Evolutionary conservation across 1,140 invertebrate genomes (phyloP).

Genomic region (Drosophila willistoni): DNA sequence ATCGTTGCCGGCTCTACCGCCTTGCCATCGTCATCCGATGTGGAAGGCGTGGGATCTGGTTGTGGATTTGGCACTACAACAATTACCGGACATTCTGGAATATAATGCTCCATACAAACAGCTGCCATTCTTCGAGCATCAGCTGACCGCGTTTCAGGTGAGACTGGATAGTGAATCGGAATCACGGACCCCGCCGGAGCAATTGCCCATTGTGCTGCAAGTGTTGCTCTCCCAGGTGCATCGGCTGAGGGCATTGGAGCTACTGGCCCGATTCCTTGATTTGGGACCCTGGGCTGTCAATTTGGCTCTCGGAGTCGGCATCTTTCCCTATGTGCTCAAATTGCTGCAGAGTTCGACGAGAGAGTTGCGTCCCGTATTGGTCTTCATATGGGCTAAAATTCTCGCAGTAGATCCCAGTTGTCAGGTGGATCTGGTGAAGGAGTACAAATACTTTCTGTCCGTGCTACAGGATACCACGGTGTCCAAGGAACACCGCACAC

Average conservation of each 20-base stretch:
- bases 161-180: slow-evolving; percentile 94
- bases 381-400: slow-evolving; percentile 99
- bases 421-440: slow-evolving; percentile 97
- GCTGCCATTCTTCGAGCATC: slow-evolving; percentile 98
- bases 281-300: slow-evolving; percentile 98
- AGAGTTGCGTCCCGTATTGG: slow-evolving; percentile 95
- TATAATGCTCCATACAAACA: slow-evolving; percentile 88
- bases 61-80: slow-evolving; percentile 95
- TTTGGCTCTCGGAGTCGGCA: slow-evolving; percentile 97
- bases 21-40: slow-evolving; percentile 95
- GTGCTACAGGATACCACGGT: slow-evolving; percentile 94
- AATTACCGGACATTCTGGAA: slow-evolving; percentile 91
- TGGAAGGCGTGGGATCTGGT: slow-evolving; percentile 99
- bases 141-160: slow-evolving; percentile 98
- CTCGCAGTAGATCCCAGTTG: slow-evolving; percentile 97
- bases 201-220: slow-evolving; percentile 98
- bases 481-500: slow-evolving; percentile 91
- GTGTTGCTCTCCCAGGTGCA: slow-evolving; percentile 98
- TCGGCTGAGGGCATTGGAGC: slow-evolving; percentile 95
- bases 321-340: slow-evolving; percentile 99
- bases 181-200: slow-evolving; percentile 93
- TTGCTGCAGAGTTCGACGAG: slow-evolving; percentile 95
- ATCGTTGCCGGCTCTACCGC: slow-evolving; percentile 94
- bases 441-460: slow-evolving; percentile 97
- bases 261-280: slow-evolving; percentile 97